Base-by-base conservation (phyloP, 1,140 invertebrate genomes). In the Argopecten irradians region DNA sequence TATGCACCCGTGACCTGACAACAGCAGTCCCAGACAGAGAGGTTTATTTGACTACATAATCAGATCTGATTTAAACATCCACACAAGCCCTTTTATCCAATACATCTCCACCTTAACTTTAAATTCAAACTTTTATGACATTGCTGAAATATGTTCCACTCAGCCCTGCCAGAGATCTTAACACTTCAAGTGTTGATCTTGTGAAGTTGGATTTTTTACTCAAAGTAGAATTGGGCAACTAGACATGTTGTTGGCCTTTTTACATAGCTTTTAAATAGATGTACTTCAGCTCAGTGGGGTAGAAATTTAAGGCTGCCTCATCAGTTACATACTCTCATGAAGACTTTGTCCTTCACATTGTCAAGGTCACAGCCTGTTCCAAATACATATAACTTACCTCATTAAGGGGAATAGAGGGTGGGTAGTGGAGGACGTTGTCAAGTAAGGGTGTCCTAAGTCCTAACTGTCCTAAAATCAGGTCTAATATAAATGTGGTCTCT, bases 121-220 rank as follows among this genome's bases (percentile, higher is more conserved):
- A 71, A 28, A 71, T 71, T 71, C 55, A 71, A 71, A 71, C 55
- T 71, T 71, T 71, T 71, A 71, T 71, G 55, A 28, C 55, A 71
- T 71, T 28, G 55, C 22, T 71, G n/a, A 71, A 71, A 71, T 71
- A n/a, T 28, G 55, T 71, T 28, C 55, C 55, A 28, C 55, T 71
- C 28, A 28, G 43, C 13, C 28, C 2, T 28, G 55, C n/a, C 55
- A n/a, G 55, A 71, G 55, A 71, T 71, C 55, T 71, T 71, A 71
- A 71, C 55, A 71, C 55, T 71, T 71, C 55, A 71, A 71, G 55
- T 71, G 55, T 71, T 5, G 55, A 71, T 71, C 55, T 71, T 71
- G 55, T 71, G 55, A 71, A 71, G 55, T 71, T 71, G 55, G 55
- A 71, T 71, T 71, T 71, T n/a, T 71, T 28, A 46, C 2, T 46